Evolutionary conservation across 2,888 invertebrate species (phyloP), one percentile per base, ranked within the genome.

Genomic region (Chirona hameri): DNA sequence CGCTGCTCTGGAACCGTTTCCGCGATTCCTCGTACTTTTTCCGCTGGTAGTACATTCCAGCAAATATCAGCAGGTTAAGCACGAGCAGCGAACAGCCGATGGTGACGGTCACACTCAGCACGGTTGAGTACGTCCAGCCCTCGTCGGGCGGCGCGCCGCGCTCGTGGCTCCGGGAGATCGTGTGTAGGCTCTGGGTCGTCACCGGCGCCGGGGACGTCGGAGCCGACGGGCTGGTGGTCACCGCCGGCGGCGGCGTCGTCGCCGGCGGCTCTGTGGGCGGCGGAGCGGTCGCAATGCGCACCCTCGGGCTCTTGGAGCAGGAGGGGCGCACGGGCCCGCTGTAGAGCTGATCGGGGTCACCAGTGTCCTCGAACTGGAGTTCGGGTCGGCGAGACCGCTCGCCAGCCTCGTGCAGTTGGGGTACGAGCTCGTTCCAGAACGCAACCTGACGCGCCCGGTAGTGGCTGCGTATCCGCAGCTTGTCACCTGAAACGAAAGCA

Each of bases 361-460:
- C 82, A 27, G 81, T 83, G 85, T 93, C 92, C 84, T 93, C 92
- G 1, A 97, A 91, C 85, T 94, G 92, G 88, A 97, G 97, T 88
- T 96, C 95, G 0, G 94, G 93, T 79, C 92, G 91, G 48, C 95
- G 94, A 7, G 96, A 94, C 86, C 95, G 95, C 86, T 95, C 95
- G 14, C 94, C 93, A 14, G 95, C 95, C 65, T 87, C 86, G 85
- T 90, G 90, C 85, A 93, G 91, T 87, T 97, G 97, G 57, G 98
- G 98, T 83, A 98, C 95, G 82, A 98, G 90, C 87, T 97, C 96
- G 83, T 97, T 88, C 98, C 98, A 98, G 88, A 98, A 95, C 0
- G 97, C 97, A 82, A 98, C 90, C 85, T 97, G 96, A 89, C 97
- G 97, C 2, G 97, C 97, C 85, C 97, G 92, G 89, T 97, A 98